Conservation (phyloP, 2,113 vertebrate genomes). For the Orthochromis malagaraziensis region DNA sequence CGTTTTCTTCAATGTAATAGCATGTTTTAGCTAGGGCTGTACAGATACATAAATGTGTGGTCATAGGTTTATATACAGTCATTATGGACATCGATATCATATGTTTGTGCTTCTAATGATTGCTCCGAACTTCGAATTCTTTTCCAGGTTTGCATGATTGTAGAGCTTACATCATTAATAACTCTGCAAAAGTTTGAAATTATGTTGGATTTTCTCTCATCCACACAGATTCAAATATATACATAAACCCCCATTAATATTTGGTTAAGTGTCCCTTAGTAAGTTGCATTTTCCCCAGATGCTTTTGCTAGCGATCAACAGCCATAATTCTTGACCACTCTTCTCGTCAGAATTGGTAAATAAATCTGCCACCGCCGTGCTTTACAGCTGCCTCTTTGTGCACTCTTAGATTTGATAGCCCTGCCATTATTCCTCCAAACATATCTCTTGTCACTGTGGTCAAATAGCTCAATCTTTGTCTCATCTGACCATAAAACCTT, state of each 20-base stretch:
- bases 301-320: not conserved
- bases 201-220: not conserved
- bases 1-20: not conserved
- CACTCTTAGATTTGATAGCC: not conserved
- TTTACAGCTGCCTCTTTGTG: not conserved
- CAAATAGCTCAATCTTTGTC: accelerated
- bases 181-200: not conserved
- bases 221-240: not conserved
- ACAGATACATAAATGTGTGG: not conserved
- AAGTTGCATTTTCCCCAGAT: not conserved
- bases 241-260: not conserved
- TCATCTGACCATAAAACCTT: not conserved
- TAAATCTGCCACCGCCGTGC: not conserved
- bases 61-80: not conserved
- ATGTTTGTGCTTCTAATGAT: accelerated
- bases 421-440: accelerated
- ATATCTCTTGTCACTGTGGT: not conserved
- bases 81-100: not conserved
- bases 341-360: not conserved
- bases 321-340: not conserved
- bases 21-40: not conserved
- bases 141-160: accelerated
- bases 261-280: not conserved
- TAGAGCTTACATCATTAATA: not conserved
- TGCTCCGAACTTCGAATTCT: not conserved